Evolutionary conservation across 2,797 vertebrate species (phyloP), one percentile per base, ranked within the genome.

Genomic region (Darevskia nairensis): DNA sequence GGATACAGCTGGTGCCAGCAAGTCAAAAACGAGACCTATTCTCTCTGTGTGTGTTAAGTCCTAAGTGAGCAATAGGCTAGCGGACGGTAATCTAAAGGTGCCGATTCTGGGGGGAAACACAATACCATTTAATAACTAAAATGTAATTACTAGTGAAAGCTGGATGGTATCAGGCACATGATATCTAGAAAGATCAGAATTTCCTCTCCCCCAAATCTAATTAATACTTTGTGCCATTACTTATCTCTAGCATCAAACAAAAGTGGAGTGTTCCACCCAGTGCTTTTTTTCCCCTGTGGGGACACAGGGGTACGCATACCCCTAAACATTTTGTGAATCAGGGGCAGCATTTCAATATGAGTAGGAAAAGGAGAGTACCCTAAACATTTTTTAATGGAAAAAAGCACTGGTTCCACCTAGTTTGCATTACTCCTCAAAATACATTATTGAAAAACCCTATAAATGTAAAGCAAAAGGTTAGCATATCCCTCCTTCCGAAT

Each of bases 221-320:
- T 90, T 95, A 92, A 89, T 94, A 88, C 64, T 83, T 91, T 94
- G 93, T 85, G 84, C 90, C 94, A 93, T 90, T 94, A 94, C 95
- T 95, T 95, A 92, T 89, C 82, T 66, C 8, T 21, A 76, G 44
- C 39, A 3, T 93, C 79, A 86, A 82, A 86, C 32, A 80, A 82
- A 93, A 95, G 86, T 91, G 90, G 77, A 15, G 0, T 50, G 59
- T 88, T 86, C 80, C 86, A 83, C 86, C 85, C 91, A 46, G 46
- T 71, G 46, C 46, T 50, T 50, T 50, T 50, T 50, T 50, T 50
- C 2, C 0, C 8, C n/a, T 1, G 46, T 10, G 46, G 2, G 46
- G 10, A 13, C 46, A 1, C 46, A 50, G 46, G 46, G 46, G 46
- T 50, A 50, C 1, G 3, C 46, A 13, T 50, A 50, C 46, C 46